Percentiles rank a stretch among this genome's conserved stretches.
phyloP scores from a whole-genome alignment of 2,888 invertebrate genomes.

The Cantharis rufa region DNA sequence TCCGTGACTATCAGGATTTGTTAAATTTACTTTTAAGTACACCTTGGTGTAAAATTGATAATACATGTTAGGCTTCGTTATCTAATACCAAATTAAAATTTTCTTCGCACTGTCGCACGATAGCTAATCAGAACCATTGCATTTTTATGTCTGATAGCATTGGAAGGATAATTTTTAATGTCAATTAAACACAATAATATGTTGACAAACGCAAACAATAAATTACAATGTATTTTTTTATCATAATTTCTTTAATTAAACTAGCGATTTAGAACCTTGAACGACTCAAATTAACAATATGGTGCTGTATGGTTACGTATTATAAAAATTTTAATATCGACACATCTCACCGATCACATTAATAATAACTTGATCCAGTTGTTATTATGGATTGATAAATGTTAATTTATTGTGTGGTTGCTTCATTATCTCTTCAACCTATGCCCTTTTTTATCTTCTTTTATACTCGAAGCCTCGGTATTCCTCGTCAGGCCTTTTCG shows the following conservation, averaged over 20 bases:
- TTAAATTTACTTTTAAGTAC: not conserved
- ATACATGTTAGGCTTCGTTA: not conserved
- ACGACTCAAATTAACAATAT: not conserved
- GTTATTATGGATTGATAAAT: not conserved
- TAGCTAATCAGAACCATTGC: not conserved
- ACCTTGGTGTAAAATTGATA: not conserved
- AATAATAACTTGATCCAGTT: not conserved
- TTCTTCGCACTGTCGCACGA: not conserved
- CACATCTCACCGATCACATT: not conserved
- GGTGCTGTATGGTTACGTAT: not conserved
- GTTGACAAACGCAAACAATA: not conserved
- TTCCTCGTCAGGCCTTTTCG: not conserved
- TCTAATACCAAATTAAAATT: not conserved
- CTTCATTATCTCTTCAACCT: not conserved
- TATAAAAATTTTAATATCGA: not conserved
- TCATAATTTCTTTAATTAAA: not conserved
- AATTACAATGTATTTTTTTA: not conserved
- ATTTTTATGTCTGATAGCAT: not conserved
- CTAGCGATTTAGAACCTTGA: not conserved
- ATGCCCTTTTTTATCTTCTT: not conserved
- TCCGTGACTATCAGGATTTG: not conserved
- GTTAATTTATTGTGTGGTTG: not conserved
- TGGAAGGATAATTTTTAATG: not conserved
- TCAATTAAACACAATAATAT: slow-evolving; percentile 3
- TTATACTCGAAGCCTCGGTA: not conserved